Conservation (phyloP, 2,113 vertebrate genomes). For the Phyllopteryx taeniolatus region DNA sequence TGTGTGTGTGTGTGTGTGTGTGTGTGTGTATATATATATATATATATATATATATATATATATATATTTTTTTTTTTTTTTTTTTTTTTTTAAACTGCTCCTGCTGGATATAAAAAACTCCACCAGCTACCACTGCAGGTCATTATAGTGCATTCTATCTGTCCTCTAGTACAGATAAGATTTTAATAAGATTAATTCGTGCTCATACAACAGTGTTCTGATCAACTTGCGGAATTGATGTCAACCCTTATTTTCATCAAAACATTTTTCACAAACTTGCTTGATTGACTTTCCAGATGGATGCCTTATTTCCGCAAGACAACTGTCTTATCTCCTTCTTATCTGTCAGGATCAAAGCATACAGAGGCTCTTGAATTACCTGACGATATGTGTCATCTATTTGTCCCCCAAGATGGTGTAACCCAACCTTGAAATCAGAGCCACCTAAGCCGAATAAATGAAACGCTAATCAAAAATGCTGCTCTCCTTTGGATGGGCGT, state of each 20-base stretch:
- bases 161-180: not conserved
- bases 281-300: slow-evolving; percentile 67
- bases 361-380: slow-evolving; percentile 72
- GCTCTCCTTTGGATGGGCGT: slow-evolving; percentile 62
- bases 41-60: no score
- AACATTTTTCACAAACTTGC: slow-evolving; percentile 58
- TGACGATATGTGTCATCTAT: slow-evolving; percentile 63
- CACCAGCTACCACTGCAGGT: not conserved
- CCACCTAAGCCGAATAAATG: slow-evolving; percentile 72
- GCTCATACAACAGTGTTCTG: slow-evolving; percentile 10
- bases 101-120: not conserved
- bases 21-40: no score
- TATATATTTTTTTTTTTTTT: no score
- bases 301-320: slow-evolving; percentile 67
- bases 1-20: no score
- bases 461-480: slow-evolving; percentile 70
- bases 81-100: no score
- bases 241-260: slow-evolving; percentile 49
- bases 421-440: slow-evolving; percentile 72
- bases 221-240: slow-evolving; percentile 46
- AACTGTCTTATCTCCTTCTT: slow-evolving; percentile 69
- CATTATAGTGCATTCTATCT: not conserved
- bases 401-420: slow-evolving; percentile 70
- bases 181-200: slow-evolving; percentile 9
- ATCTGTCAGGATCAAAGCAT: slow-evolving; percentile 71